Base-by-base conservation (phyloP, 2,888 invertebrate species). In the Eupithecia pulchellata region DNA sequence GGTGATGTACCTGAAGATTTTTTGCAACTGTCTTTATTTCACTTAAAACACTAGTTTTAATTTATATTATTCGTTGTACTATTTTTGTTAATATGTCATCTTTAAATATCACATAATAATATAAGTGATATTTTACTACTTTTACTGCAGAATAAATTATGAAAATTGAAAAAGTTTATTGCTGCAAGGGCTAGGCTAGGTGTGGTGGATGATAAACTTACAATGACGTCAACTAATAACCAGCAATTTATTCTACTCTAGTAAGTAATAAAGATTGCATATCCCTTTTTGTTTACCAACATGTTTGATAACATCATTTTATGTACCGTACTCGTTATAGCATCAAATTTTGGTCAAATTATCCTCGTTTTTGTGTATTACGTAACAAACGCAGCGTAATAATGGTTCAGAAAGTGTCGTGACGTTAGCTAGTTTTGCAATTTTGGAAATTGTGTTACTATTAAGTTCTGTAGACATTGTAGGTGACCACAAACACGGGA, bases 381-480 rank as follows among this genome's bases (percentile, higher is more conserved):
- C 65, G 36, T 36, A 34, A 61, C 57, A 27, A 27, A 27, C 20
- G 55, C 55, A 1, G 57, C 29, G 60, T 62, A 58, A 69, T 76
- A 67, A 69, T 69, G 60, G 70, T 68, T 58, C 67, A 66, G 62
- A 27, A 32, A 63, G 62, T 63, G 63, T 47, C 57, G 52, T 52
- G 52, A 66, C 55, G 58, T 62, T 30, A 32, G 9, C 39, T 29
- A 57, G 47, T 67, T 67, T 67, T 71, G 34, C 34, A 61, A 34
- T 20, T 34, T 61, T 61, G n/a, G n/a, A 60, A 60, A 60, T 30
- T 3, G 11, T 57, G 17, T 29, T n/a, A 17, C 29, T 29, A 17
- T 27, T 29, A 17, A 29, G 57, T 29, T 14, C 17, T 57, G 57
- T 29, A 17, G 57, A 52, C 52, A 47, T 20, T 52, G 52, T 52